Evolutionary conservation across 2,888 invertebrate species (phyloP), one percentile per base, ranked within the genome.

Genomic region (Podabrus alpinus): DNA sequence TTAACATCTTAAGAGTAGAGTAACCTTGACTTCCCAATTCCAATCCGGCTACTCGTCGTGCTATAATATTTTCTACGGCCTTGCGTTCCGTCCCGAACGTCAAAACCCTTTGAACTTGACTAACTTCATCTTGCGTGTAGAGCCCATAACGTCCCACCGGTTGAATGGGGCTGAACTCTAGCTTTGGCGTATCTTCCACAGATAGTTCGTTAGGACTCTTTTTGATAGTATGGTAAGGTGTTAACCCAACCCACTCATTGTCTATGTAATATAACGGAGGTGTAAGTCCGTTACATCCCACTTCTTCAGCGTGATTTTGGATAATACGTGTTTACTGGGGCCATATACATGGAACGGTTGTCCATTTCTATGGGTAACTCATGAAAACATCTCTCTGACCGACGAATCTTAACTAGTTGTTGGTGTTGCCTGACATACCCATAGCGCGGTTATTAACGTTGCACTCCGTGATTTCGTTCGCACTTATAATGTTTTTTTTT

Each of bases 341-440:
- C 45, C 45, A 45, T 45, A 11, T 45, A 45, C 45, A 9, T 45
- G 45, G 45, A 9, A 10, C 45, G 45, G 11, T 45, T 45, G 11
- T 45, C 11, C 11, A 45, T 45, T 45, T 11, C 45, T 45, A 45
- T 11, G 45, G 45, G 45, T 45, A 45, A 45, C 45, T 45, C 45
- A 11, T 45, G 45, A 11, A 10, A 45, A 45, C 45, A 45, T 45
- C 11, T 45, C 11, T 45, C 45, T 45, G 45, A 10, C 11, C 45
- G 45, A 10, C 45, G 45, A 10, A 45, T 45, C 45, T 11, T 9
- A 9, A 45, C 45, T 45, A 10, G 45, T 45, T 45, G 45, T 45
- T 10, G 9, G 45, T 11, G 11, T 45, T 45, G 9, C 72, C 64
- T 10, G 75, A 21, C 2, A 77, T 74, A 74, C 79, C n/a, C n/a